A percentile compares a stretch with the other conserved stretches of the same genome.
These are phyloP conservation scores for Spodoptera litura DNA, from an alignment of 1,140 invertebrate genomes.

Conservation along the genomic window DNA sequence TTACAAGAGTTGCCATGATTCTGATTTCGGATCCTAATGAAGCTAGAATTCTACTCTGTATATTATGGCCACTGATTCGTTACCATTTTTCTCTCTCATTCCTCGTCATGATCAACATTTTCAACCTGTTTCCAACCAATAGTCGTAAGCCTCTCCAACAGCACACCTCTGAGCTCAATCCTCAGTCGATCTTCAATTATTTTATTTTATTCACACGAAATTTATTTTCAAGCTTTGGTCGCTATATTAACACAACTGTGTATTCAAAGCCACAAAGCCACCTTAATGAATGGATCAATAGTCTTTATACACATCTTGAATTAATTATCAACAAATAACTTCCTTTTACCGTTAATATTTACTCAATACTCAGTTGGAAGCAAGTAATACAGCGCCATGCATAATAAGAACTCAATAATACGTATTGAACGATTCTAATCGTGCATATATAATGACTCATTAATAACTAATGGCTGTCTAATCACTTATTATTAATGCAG, in stretches of 20 bases:
- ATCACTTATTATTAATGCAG: conserved; percentile 23
- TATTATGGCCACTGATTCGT: too few relatives aligned
- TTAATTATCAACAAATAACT: conserved; percentile 7
- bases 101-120: too few relatives aligned
- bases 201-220: too few relatives aligned
- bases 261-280: not conserved
- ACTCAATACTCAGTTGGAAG: conserved; percentile 14
- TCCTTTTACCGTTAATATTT: conserved; percentile 38
- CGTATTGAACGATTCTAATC: conserved; percentile 34
- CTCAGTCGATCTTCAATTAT: too few relatives aligned
- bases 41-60: too few relatives aligned
- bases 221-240: not conserved
- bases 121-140: too few relatives aligned
- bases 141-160: too few relatives aligned
- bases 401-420: conserved; percentile 18
- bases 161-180: too few relatives aligned
- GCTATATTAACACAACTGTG: not conserved
- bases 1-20: too few relatives aligned
- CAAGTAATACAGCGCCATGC: conserved; percentile 21
- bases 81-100: too few relatives aligned
- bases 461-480: conserved; percentile 1
- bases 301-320: conserved; percentile 8
- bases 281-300: conserved; percentile 11
- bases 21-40: too few relatives aligned
- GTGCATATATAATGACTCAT: conserved; percentile 36